Evolutionary conservation across 2,797 vertebrate species (phyloP).

Genomic region (Syngnathus rostellatus): DNA sequence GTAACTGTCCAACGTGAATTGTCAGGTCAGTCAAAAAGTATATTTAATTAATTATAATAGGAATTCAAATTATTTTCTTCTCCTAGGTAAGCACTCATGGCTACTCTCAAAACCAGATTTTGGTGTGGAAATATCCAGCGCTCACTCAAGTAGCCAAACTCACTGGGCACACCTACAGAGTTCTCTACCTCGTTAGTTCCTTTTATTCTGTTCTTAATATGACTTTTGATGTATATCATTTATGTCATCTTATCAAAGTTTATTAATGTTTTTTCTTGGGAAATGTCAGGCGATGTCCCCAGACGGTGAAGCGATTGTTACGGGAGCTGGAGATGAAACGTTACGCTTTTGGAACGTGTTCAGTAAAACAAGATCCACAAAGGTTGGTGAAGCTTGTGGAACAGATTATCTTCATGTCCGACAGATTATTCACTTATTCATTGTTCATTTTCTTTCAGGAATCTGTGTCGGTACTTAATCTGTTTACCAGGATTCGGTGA

Average conservation of each 20-base stretch:
- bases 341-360: constrained; percentile 98
- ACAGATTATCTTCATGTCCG: neutral
- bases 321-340: constrained; percentile 94
- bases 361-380: constrained; percentile 96
- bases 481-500: constrained; percentile 89
- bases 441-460: constrained; percentile 65
- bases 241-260: neutral
- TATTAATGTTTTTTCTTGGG: neutral
- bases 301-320: constrained; percentile 96
- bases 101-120: constrained; percentile 98
- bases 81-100: constrained; percentile 94
- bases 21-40: no score
- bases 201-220: neutral
- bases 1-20: neutral
- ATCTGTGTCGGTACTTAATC: constrained; percentile 86
- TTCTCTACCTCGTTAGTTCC: constrained; percentile 90
- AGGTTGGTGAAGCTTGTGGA: constrained; percentile 61
- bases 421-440: neutral
- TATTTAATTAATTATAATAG: no score
- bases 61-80: constrained; percentile 1
- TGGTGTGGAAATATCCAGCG: constrained; percentile 98
- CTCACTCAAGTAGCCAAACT: constrained; percentile 97
- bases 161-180: constrained; percentile 93
- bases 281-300: constrained; percentile 89
- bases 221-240: neutral